Evolutionary conservation across 2,888 invertebrate species (phyloP).

Genomic region (Perdita meconis): DNA sequence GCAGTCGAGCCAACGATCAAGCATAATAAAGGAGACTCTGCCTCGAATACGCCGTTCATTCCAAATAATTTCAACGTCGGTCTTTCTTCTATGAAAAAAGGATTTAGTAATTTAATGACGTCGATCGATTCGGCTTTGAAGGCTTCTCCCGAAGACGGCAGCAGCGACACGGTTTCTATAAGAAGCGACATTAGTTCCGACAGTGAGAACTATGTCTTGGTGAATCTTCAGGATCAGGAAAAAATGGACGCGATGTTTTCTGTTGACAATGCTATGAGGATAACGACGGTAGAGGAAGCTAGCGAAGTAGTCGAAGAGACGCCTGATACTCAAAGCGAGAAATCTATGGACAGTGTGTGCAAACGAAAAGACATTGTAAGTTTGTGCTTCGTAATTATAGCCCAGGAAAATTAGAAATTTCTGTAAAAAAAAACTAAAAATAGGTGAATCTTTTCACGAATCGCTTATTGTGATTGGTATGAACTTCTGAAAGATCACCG

Average conservation of each 20-base stretch:
- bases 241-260: conserved; percentile 86
- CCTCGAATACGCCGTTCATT: conserved; percentile 77
- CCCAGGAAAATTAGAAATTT: no score
- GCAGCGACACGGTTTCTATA: conserved; percentile 90
- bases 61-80: conserved; percentile 85
- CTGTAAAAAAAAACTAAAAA: no score
- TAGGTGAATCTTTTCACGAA: no score
- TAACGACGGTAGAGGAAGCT: conserved; percentile 89
- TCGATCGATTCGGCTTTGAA: conserved; percentile 93
- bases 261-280: conserved; percentile 77
- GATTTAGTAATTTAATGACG: conserved; percentile 92
- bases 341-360: conserved; percentile 92
- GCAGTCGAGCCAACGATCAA: conserved; percentile 35
- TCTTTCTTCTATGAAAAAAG: conserved; percentile 92
- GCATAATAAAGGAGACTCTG: conserved; percentile 65
- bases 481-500: no score
- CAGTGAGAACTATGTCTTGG: conserved; percentile 93
- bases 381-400: conserved; percentile 38
- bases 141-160: conserved; percentile 89
- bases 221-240: conserved; percentile 87
- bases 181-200: conserved; percentile 94
- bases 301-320: conserved; percentile 93
- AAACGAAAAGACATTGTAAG: conserved; percentile 91
- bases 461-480: no score
- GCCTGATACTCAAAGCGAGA: conserved; percentile 92